phyloP scores from a whole-genome alignment of 2,797 vertebrate genomes.

The Danio aesculapii region DNA sequence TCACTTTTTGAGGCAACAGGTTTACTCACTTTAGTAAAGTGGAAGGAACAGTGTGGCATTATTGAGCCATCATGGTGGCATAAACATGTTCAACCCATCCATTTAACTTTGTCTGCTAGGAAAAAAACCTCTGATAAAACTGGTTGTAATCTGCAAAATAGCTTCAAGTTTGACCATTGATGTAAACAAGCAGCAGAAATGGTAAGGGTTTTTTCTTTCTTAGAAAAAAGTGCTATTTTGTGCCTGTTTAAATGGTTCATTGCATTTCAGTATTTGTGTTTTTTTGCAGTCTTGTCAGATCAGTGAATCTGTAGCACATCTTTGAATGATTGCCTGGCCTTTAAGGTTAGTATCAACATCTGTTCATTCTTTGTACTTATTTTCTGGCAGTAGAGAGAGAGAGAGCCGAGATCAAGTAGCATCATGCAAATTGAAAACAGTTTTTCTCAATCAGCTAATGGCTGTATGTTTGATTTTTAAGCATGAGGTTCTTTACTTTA shows the following conservation, averaged over 20 bases:
- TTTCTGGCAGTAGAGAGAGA: not conserved
- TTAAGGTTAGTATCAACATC: not conserved
- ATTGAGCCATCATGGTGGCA: not conserved
- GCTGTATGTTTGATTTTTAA: not conserved
- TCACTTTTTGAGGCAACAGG: too few relatives aligned
- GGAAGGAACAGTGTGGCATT: not conserved
- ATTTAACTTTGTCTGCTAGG: not conserved
- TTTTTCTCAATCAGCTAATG: not conserved
- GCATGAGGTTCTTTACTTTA: not conserved
- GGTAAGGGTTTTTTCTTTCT: not conserved
- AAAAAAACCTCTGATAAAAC: not conserved
- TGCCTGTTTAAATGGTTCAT: not conserved
- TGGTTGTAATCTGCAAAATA: not conserved
- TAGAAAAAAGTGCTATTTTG: not conserved
- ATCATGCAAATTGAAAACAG: not conserved
- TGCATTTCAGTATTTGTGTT: not conserved
- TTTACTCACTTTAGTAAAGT: too few relatives aligned
- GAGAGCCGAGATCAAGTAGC: not conserved
- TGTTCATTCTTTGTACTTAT: not conserved
- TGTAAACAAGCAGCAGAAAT: not conserved
- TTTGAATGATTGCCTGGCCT: not conserved
- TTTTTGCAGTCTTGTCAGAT: conserved; percentile 4
- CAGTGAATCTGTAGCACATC: not conserved
- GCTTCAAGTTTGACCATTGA: not conserved
- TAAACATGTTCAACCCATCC: not conserved